Conservation (phyloP, 2,888 invertebrate species). For the Drosophila quinaria region DNA sequence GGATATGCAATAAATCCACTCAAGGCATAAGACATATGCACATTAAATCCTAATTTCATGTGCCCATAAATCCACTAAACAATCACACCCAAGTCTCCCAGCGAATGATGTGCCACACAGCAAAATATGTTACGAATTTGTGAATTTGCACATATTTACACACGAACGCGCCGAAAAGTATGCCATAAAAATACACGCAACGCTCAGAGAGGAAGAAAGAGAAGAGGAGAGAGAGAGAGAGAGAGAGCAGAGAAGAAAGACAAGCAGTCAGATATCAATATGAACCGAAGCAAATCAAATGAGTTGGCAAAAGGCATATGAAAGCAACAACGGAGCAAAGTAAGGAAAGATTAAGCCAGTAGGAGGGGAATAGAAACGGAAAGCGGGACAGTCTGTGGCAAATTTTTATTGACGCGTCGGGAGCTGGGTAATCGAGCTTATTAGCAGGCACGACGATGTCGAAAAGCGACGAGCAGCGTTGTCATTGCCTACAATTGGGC, state of each 20-base stretch:
- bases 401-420: constrained; percentile 66
- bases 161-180: constrained; percentile 73
- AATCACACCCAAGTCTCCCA: constrained; percentile 63
- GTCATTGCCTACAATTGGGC: constrained; percentile 25
- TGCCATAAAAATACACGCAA: constrained; percentile 73
- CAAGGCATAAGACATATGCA: constrained; percentile 75
- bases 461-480: constrained; percentile 14
- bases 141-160: constrained; percentile 76
- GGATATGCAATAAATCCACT: constrained; percentile 76
- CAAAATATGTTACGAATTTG: constrained; percentile 70
- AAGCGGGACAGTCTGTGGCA: constrained; percentile 51
- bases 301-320: constrained; percentile 75
- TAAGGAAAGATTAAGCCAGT: constrained; percentile 32
- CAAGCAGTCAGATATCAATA: constrained; percentile 67
- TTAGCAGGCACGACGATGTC: constrained; percentile 48
- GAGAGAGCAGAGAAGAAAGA: background rate
- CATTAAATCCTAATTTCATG: constrained; percentile 81
- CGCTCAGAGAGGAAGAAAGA: background rate
- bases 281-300: constrained; percentile 73
- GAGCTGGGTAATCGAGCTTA: constrained; percentile 71
- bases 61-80: constrained; percentile 80
- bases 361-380: background rate
- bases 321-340: constrained; percentile 14
- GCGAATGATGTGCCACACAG: constrained; percentile 53
- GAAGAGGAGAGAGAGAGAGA: too few species aligned